Percentiles rank a stretch among this genome's conserved stretches.
These are phyloP conservation scores for Amiota mariae DNA, from an alignment of 2,888 invertebrate genomes.

Conservation along the genomic window DNA sequence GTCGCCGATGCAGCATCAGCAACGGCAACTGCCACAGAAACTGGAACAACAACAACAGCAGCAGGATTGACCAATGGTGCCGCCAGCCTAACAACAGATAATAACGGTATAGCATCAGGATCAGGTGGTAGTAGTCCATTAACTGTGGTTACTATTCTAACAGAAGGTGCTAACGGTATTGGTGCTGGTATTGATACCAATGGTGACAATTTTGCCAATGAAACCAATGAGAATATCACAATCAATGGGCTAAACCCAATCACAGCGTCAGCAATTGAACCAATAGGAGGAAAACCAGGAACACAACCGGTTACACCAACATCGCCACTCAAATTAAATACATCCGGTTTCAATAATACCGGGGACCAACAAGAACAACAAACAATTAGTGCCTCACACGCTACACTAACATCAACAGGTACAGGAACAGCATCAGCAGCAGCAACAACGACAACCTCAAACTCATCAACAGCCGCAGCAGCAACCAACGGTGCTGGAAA, in stretches of 20 bases:
- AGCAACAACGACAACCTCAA: constrained; percentile 20
- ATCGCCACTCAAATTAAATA: constrained; percentile 38
- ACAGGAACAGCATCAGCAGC: constrained; percentile 12
- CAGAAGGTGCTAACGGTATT: background rate
- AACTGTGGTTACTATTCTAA: background rate
- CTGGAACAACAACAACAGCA: constrained; percentile 16
- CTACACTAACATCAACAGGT: constrained; percentile 18
- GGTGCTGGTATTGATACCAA: background rate
- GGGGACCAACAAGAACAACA: background rate
- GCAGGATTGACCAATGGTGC: constrained; percentile 18
- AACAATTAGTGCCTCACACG: constrained; percentile 3
- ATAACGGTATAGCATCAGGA: constrained; percentile 22
- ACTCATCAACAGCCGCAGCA: constrained; percentile 31
- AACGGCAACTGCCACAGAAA: constrained; percentile 17
- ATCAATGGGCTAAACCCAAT: constrained; percentile 61
- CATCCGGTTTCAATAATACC: constrained; percentile 34
- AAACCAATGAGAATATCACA: constrained; percentile 69
- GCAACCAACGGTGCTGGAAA: constrained; percentile 57
- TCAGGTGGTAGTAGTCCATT: constrained; percentile 13
- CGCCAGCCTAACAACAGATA: background rate
- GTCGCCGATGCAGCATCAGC: constrained; percentile 33
- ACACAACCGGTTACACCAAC: constrained; percentile 28
- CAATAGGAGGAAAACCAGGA: constrained; percentile 20
- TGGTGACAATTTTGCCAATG: constrained; percentile 34
- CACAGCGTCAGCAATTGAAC: constrained; percentile 20